phyloP scores from a whole-genome alignment of 2,888 invertebrate species.

The Sinotaia quadrata region DNA sequence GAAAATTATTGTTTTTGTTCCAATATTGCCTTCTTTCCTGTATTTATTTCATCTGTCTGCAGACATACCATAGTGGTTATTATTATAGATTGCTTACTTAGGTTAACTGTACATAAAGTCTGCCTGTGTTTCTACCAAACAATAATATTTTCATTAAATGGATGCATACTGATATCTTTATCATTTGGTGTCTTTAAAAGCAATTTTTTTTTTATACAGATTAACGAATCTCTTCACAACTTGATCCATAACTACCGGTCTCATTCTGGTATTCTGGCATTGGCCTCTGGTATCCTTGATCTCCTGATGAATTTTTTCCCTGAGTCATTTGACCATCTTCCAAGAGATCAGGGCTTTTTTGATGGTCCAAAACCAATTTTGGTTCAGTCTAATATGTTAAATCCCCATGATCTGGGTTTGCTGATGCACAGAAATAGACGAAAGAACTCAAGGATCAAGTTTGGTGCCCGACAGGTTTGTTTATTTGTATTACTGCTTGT shows the following conservation, averaged over 20 bases:
- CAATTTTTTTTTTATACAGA: slow-evolving; percentile 30
- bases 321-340: slow-evolving; percentile 61
- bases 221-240: slow-evolving; percentile 51
- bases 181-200: no score
- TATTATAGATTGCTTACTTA: no score
- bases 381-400: slow-evolving; percentile 55
- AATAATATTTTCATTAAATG: slow-evolving; percentile 2
- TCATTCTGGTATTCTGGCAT: slow-evolving; percentile 61
- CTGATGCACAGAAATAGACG: slow-evolving; percentile 50
- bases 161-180: no score
- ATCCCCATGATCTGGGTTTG: slow-evolving; percentile 35
- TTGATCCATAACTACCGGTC: slow-evolving; percentile 64
- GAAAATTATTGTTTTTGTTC: no score
- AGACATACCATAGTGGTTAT: no score
- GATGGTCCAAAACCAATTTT: slow-evolving; percentile 61
- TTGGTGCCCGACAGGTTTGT: slow-evolving; percentile 63
- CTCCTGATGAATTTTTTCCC: slow-evolving; percentile 62
- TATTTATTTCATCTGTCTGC: no score
- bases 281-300: slow-evolving; percentile 61
- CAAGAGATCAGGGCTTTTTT: slow-evolving; percentile 63
- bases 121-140: no score
- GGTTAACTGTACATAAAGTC: no score
- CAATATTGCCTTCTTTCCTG: no score
- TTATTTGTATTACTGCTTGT: no score
- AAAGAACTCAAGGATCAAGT: slow-evolving; percentile 63